These are phyloP conservation scores for Nysson spinosus DNA, from an alignment of 2,888 invertebrate species.

Conservation along the genomic window DNA sequence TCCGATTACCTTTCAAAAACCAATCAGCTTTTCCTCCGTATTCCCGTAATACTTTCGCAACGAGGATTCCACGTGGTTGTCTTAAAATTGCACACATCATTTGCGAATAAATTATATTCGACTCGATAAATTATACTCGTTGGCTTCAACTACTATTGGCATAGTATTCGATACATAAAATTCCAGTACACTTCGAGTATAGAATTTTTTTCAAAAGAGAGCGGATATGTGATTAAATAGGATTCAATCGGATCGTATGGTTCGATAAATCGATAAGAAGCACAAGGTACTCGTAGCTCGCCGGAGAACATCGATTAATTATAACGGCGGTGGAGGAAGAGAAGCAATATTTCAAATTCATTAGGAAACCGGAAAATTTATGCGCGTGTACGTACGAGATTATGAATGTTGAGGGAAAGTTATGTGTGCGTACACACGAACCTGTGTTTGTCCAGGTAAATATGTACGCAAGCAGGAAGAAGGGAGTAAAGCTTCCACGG, in stretches of 20 bases:
- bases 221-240: no score
- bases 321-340: constrained; percentile 10
- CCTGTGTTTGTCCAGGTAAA: constrained; percentile 51
- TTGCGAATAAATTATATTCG: no score
- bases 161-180: no score
- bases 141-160: no score
- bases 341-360: constrained; percentile 42
- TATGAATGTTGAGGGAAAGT: constrained; percentile 54
- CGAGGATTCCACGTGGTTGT: no score
- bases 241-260: no score
- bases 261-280: constrained; percentile 1
- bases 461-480: constrained; percentile 31
- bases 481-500: constrained; percentile 35
- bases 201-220: no score
- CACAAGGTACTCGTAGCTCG: neutral
- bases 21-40: no score
- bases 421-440: constrained; percentile 41
- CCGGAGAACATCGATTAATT: neutral
- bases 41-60: no score
- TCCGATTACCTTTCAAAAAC: neutral
- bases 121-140: no score
- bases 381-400: constrained; percentile 35
- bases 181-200: no score
- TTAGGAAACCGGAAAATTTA: constrained; percentile 30
- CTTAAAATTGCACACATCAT: no score